phyloP scores from a whole-genome alignment of 2,797 vertebrate species.

The Microchirus variegatus region DNA sequence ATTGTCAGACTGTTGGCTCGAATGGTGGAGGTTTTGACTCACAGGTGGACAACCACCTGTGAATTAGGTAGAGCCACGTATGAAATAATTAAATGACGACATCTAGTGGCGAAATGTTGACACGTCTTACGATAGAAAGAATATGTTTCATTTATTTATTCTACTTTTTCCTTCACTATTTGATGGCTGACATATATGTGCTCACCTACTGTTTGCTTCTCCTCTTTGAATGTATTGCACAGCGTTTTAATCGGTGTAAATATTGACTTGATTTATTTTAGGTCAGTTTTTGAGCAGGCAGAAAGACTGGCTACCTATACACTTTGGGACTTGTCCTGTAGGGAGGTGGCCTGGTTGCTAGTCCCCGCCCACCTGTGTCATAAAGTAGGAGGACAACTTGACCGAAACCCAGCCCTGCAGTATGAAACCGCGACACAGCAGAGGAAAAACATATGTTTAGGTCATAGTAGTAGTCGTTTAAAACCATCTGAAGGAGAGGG shows the following conservation, averaged over 20 bases:
- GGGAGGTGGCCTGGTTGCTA: constrained; percentile 9
- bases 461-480: background rate
- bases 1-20: no score
- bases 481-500: no score
- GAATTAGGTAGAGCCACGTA: no score
- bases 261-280: background rate
- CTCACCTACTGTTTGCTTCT: no score
- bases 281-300: constrained; percentile 42
- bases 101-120: background rate
- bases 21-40: no score
- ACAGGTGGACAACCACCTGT: no score
- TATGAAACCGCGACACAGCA: constrained; percentile 20
- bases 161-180: no score
- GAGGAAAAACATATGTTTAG: background rate
- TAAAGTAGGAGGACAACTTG: constrained; percentile 49
- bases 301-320: background rate
- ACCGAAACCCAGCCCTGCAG: background rate
- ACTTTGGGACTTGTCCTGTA: background rate
- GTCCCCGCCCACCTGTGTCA: constrained; percentile 27
- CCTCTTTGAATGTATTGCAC: no score
- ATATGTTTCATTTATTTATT: no score
- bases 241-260: background rate
- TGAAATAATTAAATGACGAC: background rate
- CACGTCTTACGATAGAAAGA: no score
- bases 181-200: no score